These are phyloP conservation scores for Nymphicus hollandicus DNA, from an alignment of 2,113 vertebrate species.

Conservation along the genomic window DNA sequence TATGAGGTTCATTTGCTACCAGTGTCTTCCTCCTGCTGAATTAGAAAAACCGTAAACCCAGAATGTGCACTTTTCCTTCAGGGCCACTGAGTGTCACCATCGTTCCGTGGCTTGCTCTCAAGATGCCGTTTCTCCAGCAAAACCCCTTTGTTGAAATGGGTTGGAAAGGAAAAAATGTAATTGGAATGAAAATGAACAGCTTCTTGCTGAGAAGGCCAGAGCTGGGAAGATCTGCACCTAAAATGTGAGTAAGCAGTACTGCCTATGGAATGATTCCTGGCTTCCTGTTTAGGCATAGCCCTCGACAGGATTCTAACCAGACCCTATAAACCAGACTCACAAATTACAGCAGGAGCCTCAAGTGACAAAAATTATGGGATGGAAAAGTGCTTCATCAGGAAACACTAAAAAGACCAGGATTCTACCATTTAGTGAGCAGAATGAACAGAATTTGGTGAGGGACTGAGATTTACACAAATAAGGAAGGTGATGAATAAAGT, in stretches of 20 bases:
- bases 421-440: not conserved
- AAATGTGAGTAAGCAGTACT: not conserved
- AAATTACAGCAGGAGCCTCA: not conserved
- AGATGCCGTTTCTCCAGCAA: not conserved
- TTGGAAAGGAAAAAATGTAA: not conserved
- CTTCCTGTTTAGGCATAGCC: not conserved
- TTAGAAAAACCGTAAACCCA: not conserved
- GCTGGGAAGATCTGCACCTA: not conserved
- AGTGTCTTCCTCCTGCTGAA: not conserved
- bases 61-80: not conserved
- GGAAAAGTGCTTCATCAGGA: not conserved
- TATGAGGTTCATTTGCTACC: not conserved
- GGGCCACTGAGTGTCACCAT: constrained; percentile 30
- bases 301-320: not conserved
- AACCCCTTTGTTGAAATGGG: not conserved
- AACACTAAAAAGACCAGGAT: not conserved
- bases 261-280: not conserved
- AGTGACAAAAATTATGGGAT: not conserved
- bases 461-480: not conserved
- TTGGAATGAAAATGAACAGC: not conserved
- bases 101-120: not conserved
- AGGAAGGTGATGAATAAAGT: not conserved
- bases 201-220: not conserved
- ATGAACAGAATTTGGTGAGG: not conserved
- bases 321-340: not conserved